Percentiles rank a stretch among this genome's conserved stretches.
Evolutionary conservation across 2,797 vertebrate genomes (phyloP).

Genomic region (Aselliscus stoliczkanus): DNA sequence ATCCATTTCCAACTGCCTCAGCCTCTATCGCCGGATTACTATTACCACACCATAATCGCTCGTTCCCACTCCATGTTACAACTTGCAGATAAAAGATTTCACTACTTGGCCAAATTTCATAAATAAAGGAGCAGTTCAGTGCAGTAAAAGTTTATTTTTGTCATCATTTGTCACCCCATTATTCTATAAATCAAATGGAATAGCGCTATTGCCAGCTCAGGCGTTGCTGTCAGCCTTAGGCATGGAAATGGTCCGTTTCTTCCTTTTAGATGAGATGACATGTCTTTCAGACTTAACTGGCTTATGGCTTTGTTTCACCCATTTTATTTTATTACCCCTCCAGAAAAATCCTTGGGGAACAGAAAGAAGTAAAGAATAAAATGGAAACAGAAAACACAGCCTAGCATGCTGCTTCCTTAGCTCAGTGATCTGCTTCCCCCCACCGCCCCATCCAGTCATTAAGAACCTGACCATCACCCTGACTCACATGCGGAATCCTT

Average conservation of each 20-base stretch:
- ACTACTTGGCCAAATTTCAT: slow-evolving; percentile 92
- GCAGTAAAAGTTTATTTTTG: slow-evolving; percentile 93
- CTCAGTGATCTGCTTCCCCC: slow-evolving; percentile 61
- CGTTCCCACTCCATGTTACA: slow-evolving; percentile 88
- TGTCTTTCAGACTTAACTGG: slow-evolving; percentile 87
- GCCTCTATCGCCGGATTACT: slow-evolving; percentile 90
- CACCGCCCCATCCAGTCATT: slow-evolving; percentile 17
- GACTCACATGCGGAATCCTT: slow-evolving; percentile 45
- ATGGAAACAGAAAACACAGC: slow-evolving; percentile 82
- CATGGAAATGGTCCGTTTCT: slow-evolving; percentile 88
- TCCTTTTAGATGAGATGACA: slow-evolving; percentile 87
- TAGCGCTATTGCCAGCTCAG: slow-evolving; percentile 84
- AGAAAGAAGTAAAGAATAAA: slow-evolving; percentile 77
- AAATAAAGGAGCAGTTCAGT: slow-evolving; percentile 90
- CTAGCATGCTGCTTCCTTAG: slow-evolving; percentile 71
- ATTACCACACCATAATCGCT: slow-evolving; percentile 89
- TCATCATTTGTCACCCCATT: slow-evolving; percentile 89
- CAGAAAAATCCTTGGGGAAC: slow-evolving; percentile 80
- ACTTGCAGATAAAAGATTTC: slow-evolving; percentile 93
- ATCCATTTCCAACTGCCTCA: slow-evolving; percentile 88
- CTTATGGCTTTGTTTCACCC: slow-evolving; percentile 89
- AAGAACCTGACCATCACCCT: slow-evolving; percentile 67
- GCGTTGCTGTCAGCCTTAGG: slow-evolving; percentile 84
- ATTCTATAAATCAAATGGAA: slow-evolving; percentile 86
- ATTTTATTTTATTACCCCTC: slow-evolving; percentile 87